A percentile compares a stretch with the other conserved stretches of the same genome.
Evolutionary conservation across 2,888 invertebrate species (phyloP).

Genomic region (Ennomos quercinarius): DNA sequence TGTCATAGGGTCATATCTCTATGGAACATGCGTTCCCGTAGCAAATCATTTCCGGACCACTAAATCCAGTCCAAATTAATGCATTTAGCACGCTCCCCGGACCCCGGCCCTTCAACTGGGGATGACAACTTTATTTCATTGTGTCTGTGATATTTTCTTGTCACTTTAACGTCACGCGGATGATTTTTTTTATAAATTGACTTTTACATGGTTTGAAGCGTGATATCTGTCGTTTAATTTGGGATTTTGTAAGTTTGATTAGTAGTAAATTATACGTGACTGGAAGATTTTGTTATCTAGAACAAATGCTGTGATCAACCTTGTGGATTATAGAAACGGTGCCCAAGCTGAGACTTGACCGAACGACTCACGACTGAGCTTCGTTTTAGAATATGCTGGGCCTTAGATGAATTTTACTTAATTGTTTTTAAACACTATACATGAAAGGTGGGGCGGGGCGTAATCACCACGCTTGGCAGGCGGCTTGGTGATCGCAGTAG

Average conservation of each 20-base stretch:
- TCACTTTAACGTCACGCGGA: slow-evolving; percentile 70
- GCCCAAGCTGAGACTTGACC: too few relatives aligned
- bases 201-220: slow-evolving; percentile 36
- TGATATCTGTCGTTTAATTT: slow-evolving; percentile 18
- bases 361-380: background rate
- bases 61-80: slow-evolving; percentile 85
- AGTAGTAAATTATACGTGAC: too few relatives aligned
- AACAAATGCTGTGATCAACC: too few relatives aligned
- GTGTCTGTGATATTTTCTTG: slow-evolving; percentile 80
- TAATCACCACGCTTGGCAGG: too few relatives aligned
- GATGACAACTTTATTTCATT: slow-evolving; percentile 85
- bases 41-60: slow-evolving; percentile 86
- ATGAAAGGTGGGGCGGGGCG: too few relatives aligned
- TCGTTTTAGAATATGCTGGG: background rate
- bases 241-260: background rate
- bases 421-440: background rate
- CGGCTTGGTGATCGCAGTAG: too few relatives aligned
- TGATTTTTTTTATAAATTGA: slow-evolving; percentile 35
- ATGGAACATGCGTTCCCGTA: slow-evolving; percentile 81
- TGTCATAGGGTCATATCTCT: slow-evolving; percentile 76
- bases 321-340: background rate
- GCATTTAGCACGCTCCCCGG: slow-evolving; percentile 84
- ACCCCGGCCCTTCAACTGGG: slow-evolving; percentile 75
- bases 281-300: background rate
- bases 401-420: background rate